Evolutionary conservation across 2,888 invertebrate species (phyloP), one percentile per base, ranked within the genome.

Genomic region (Drosophila affinis): DNA sequence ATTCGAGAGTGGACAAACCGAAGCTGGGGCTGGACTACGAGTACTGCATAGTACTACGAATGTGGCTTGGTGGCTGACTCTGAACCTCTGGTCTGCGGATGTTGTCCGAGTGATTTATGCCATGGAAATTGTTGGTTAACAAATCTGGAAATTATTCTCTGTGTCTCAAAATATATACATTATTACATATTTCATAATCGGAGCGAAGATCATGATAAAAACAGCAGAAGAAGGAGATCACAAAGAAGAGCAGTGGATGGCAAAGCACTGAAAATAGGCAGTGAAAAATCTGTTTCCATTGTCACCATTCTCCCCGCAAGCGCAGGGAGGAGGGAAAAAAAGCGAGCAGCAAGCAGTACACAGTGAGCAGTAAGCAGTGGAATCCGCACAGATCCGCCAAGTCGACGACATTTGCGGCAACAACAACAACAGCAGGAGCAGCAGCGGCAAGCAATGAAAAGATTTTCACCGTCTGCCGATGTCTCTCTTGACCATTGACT

Each of bases 91-190:
- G n/a, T 48, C 54, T 71, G 59, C 86, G 83, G 83, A 85, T 85
- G 83, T 80, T 78, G 78, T 77, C 58, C 75, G 83, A 80, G 83
- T 83, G 83, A 83, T 83, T 83, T 83, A 86, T 83, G 78, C 62
- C 71, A 71, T 67, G 76, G 60, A 79, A 82, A 78, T 85, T 78
- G 65, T 46, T 62, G 58, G 34, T 53, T 46, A 29, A 45, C 29
- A n/a, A 48, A 21, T 44, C 27, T 52, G 17, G 45, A 68, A 70
- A 70, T 71, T 53, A 45, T 29, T 9, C 24, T 9, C 45, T 55
- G 49, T 55, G 55, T 24, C 10, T 44, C 47, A 7, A 54, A 49
- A 18, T 10, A 21, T 21, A 3, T 21, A 21, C 21, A 21, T 21
- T 21, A 21, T 21, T 32, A 32, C 9, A 32, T 47, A 57, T 32